phyloP scores from a whole-genome alignment of 2,113 vertebrate genomes.

The Heliornis fulica region DNA sequence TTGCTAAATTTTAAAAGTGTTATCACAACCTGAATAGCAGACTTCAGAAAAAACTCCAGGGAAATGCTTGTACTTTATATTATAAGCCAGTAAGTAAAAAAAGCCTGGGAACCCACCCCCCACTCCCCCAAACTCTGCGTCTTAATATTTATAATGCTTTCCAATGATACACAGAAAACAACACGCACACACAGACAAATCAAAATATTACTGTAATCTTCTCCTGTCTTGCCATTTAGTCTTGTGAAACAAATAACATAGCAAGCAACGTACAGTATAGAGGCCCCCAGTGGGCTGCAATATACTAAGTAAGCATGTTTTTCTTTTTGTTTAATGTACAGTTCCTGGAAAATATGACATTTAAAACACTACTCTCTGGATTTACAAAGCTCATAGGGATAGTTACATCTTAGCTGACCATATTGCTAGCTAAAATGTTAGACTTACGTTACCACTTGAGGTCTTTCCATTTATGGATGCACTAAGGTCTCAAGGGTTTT shows the following conservation, averaged over 20 bases:
- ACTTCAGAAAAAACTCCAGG: neutral
- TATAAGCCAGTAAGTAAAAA: neutral
- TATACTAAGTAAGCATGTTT: conserved; percentile 33
- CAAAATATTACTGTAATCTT: neutral
- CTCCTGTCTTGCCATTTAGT: neutral
- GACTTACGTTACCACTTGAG: neutral
- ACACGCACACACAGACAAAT: neutral
- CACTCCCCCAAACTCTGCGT: neutral
- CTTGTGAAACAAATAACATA: conserved; percentile 47
- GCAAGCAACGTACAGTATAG: conserved; percentile 1
- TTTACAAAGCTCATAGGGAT: conserved; percentile 56
- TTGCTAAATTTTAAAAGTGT: neutral
- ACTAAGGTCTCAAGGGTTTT: neutral
- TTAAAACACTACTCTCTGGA: conserved; percentile 19
- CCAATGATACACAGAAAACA: neutral
- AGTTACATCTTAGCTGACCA: neutral
- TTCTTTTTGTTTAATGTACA: conserved; percentile 57
- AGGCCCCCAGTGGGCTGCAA: conserved; percentile 15
- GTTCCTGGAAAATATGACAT: neutral
- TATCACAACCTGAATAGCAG: neutral
- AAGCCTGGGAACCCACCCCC: fast-evolving
- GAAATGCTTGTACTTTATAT: neutral
- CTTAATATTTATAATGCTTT: neutral
- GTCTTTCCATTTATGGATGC: neutral
- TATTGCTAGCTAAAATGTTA: conserved; percentile 22